Base-by-base conservation (phyloP, 2,113 vertebrate genomes). In the Condylura cristata region DNA sequence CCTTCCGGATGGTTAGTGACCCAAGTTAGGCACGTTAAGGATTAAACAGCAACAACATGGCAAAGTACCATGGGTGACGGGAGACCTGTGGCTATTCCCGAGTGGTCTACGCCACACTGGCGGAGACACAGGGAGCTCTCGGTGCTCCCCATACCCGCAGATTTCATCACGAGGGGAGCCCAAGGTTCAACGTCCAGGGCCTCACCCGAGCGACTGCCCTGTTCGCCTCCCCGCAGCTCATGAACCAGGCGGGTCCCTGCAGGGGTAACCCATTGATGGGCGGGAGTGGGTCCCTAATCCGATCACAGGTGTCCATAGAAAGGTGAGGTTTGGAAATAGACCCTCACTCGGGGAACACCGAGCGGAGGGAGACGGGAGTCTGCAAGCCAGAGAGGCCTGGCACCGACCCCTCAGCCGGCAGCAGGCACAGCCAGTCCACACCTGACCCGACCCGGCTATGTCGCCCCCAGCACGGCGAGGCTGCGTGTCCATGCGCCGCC, bases 11-110 rank as follows among this genome's bases (percentile, higher is more conserved):
- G 20, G 18, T 17, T 16, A 48, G 51, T 41, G 28, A 63, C 18
- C 44, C 60, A 34, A 18, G 10, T 30, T 39, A 75, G 58, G 32
- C 46, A 34, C 12, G 13, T 14, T 76, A 28, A 76, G 34, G 9
- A 26, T 41, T 65, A 41, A 48, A 60, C 22, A 60, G 11, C 32
- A 66, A 24, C 11, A 26, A 68, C 12, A 37, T 87, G 34, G 44
- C n/a, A 37, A 46, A 78, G 30, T 22, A 74, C 41, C 66, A 14
- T 0, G 28, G 20, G 34, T 2, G 91, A 28, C 70, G 44, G 24
- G 44, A 30, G 75, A 34, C 17, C 11, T 0, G 3, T 18, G 0
- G 1, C 6, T 14, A 13, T 8, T 5, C 8, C 26, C 16, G 60
- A 84, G 41, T 68, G 46, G 32, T 3, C 44, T 63, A 34, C 48